phyloP scores from a whole-genome alignment of 64 coral and sea anemone species.

The Hydrozoanthus tunicans region DNA sequence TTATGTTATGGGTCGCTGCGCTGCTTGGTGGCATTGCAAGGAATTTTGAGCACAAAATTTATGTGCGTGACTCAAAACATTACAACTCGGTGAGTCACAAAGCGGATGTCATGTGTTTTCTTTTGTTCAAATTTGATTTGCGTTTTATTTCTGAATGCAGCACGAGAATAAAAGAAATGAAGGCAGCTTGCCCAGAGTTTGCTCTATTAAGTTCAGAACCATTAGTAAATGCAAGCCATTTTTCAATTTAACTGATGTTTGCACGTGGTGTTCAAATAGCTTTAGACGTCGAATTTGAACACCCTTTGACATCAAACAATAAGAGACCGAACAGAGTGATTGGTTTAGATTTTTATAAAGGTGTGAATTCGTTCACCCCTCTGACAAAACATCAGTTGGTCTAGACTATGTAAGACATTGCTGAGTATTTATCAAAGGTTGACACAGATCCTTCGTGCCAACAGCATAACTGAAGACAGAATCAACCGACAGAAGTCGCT shows the following conservation, averaged over 20 bases:
- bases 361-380: constrained; percentile 22
- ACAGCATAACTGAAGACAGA: neutral
- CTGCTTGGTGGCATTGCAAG: too few relatives aligned
- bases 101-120: too few relatives aligned
- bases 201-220: constrained; percentile 9
- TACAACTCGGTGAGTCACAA: too few relatives aligned
- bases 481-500: too few relatives aligned
- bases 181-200: constrained; percentile 7
- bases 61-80: too few relatives aligned
- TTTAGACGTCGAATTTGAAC: neutral
- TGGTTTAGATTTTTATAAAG: constrained; percentile 3
- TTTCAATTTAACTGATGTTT: neutral
- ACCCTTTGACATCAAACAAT: neutral
- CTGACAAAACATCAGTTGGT: constrained; percentile 4
- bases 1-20: too few relatives aligned
- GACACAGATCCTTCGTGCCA: neutral
- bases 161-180: constrained; percentile 37
- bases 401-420: constrained; percentile 19
- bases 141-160: neutral
- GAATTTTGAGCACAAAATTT: too few relatives aligned
- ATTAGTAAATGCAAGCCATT: neutral
- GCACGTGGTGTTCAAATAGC: neutral
- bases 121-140: too few relatives aligned
- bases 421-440: constrained; percentile 29
- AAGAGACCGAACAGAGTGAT: neutral